Percentiles rank a stretch among this genome's conserved stretches.
These are phyloP conservation scores for Oscheius myriophilus DNA, from an alignment of 2,888 invertebrate genomes.

Conservation along the genomic window DNA sequence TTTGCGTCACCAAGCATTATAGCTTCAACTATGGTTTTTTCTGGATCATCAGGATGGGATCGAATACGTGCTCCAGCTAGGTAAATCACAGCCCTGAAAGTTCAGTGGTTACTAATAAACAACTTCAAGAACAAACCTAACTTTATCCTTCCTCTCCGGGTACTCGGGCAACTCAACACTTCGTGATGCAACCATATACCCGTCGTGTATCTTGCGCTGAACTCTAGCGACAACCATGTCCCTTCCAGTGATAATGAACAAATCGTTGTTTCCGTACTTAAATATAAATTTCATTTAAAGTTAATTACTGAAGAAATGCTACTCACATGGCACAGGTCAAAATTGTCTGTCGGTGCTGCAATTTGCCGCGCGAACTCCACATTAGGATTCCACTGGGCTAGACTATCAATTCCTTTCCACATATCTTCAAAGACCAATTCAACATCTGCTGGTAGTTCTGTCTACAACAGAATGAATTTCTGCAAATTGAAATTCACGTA, in stretches of 20 bases:
- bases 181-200: constrained; percentile 48
- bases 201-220: constrained; percentile 43
- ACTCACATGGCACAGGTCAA: constrained; percentile 22
- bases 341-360: constrained; percentile 4
- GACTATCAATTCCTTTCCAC: constrained; percentile 10
- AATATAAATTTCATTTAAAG: constrained; percentile 20
- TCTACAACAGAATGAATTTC: background rate
- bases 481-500: background rate
- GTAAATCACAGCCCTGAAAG: constrained; percentile 44
- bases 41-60: constrained; percentile 43
- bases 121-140: constrained; percentile 11
- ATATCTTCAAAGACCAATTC: constrained; percentile 7
- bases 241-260: constrained; percentile 56
- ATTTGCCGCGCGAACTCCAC: constrained; percentile 5
- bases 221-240: constrained; percentile 58
- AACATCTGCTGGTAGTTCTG: constrained; percentile 6
- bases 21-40: constrained; percentile 49
- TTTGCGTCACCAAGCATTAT: constrained; percentile 55
- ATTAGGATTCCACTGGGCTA: constrained; percentile 19
- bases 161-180: constrained; percentile 45
- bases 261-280: constrained; percentile 61
- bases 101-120: background rate
- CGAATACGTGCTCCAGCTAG: constrained; percentile 52
- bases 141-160: constrained; percentile 32
- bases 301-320: background rate